Evolutionary conservation across 1,140 invertebrate genomes (phyloP).

Genomic region (Camponotus floridanus): DNA sequence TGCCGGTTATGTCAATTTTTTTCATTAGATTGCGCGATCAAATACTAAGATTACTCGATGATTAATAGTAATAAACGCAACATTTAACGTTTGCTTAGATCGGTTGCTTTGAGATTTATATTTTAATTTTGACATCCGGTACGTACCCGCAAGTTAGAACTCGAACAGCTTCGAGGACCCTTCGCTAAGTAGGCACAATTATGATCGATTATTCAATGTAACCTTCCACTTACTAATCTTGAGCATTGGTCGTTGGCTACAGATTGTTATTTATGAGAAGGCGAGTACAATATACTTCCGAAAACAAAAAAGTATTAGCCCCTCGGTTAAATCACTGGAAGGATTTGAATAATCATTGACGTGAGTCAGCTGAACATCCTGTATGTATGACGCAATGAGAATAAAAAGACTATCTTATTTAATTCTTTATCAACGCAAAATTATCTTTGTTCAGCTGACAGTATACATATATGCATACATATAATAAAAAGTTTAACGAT

Average conservation of each 20-base stretch:
- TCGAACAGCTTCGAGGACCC: slow-evolving; percentile 25
- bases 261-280: slow-evolving; percentile 8
- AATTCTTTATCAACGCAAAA: slow-evolving; percentile 1
- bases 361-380: not conserved
- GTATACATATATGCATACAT: not conserved
- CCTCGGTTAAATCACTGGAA: slow-evolving; percentile 6
- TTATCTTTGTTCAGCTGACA: not conserved
- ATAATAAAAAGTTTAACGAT: not conserved
- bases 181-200: slow-evolving; percentile 78
- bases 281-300: slow-evolving; percentile 26
- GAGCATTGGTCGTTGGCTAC: slow-evolving; percentile 25
- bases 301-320: slow-evolving; percentile 24
- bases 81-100: not conserved
- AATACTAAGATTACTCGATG: slow-evolving; percentile 43
- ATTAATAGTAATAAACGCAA: slow-evolving; percentile 51
- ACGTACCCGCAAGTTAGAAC: not conserved
- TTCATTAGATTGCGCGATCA: slow-evolving; percentile 18
- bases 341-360: slow-evolving; percentile 2
- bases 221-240: slow-evolving; percentile 71
- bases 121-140: slow-evolving; percentile 28
- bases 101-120: not conserved
- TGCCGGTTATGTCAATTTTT: slow-evolving; percentile 39
- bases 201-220: slow-evolving; percentile 79
- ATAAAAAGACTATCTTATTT: slow-evolving; percentile 3
- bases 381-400: not conserved